Percentiles rank a stretch among this genome's conserved stretches.
These are phyloP conservation scores for Blastomussa wellsi DNA, from an alignment of 92 coral and sea anemone species.

Conservation along the genomic window DNA sequence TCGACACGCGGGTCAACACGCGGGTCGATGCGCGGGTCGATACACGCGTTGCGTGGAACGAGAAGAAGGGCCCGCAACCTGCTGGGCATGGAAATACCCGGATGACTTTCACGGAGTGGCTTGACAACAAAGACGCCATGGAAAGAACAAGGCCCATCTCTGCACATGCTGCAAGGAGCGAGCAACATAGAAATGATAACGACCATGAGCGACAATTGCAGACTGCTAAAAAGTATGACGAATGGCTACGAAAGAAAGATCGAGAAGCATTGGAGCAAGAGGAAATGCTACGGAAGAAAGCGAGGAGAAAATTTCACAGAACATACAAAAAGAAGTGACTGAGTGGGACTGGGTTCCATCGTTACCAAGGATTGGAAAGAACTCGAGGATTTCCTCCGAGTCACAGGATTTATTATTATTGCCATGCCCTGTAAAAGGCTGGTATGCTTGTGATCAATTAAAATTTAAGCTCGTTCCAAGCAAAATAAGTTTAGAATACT, in stretches of 20 bases:
- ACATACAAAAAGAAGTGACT: constrained; percentile 5
- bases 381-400: background rate
- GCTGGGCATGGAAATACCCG: constrained; percentile 21
- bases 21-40: constrained; percentile 17
- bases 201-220: constrained; percentile 11
- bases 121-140: constrained; percentile 21
- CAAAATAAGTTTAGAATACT: background rate
- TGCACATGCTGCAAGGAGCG: background rate
- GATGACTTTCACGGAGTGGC: constrained; percentile 44
- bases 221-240: background rate
- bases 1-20: background rate
- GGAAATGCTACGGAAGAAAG: constrained; percentile 10
- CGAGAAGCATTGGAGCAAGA: constrained; percentile 62
- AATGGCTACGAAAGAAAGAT: constrained; percentile 69
- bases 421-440: background rate
- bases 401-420: too few species aligned
- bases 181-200: background rate
- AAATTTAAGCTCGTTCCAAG: background rate
- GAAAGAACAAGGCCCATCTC: constrained; percentile 23
- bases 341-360: background rate
- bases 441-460: background rate
- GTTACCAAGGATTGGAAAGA: background rate
- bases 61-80: constrained; percentile 26
- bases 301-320: constrained; percentile 21
- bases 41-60: constrained; percentile 36